Conservation (phyloP, 2,113 vertebrate species). For the Guaruba guarouba region DNA sequence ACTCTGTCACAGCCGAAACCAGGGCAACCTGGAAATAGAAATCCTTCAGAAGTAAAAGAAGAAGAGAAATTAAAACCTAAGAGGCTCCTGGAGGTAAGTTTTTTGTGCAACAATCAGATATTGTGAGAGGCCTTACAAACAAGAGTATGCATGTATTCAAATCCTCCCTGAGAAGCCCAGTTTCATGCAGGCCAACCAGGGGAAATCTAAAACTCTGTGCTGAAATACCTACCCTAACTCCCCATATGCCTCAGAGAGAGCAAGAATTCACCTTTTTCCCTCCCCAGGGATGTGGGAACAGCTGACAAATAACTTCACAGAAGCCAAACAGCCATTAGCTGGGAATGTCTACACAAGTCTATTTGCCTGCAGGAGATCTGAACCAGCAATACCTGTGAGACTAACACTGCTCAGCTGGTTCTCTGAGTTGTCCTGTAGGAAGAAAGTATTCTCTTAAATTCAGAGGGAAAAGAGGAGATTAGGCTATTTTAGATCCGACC, state of each 20-base stretch:
- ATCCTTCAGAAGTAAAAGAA: neutral
- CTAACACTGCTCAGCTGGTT: neutral
- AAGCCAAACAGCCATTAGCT: neutral
- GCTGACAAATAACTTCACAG: neutral
- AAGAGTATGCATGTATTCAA: neutral
- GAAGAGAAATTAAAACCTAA: neutral
- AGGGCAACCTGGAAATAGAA: neutral
- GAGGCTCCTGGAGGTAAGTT: neutral
- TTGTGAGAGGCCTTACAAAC: neutral
- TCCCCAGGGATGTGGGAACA: neutral
- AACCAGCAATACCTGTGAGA: neutral
- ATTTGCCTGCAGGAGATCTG: neutral
- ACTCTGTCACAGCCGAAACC: neutral
- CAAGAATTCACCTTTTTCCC: neutral
- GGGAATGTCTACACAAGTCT: neutral
- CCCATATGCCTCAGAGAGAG: neutral
- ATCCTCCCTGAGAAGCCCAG: neutral
- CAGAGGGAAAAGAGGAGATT: neutral
- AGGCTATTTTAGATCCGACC: neutral
- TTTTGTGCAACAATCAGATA: neutral
- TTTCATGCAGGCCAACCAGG: accelerated
- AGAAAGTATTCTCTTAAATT: neutral
- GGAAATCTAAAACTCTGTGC: neutral
- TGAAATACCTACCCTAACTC: neutral
- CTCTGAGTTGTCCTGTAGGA: neutral